Evolutionary conservation across 2,113 vertebrate genomes (phyloP).

Genomic region (Psilopsiagon aymara): DNA sequence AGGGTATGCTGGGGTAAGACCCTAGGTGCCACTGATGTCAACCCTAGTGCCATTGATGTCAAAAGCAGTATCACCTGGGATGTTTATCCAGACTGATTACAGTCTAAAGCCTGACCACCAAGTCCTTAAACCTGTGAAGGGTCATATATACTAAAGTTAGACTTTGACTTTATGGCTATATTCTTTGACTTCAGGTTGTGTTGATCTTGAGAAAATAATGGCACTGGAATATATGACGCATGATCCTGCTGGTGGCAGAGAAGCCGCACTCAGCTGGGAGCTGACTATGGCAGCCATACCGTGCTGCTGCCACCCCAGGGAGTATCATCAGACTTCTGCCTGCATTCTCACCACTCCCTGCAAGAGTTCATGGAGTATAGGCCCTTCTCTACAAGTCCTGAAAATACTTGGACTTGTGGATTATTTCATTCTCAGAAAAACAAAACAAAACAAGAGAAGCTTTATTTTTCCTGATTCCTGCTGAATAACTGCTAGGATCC

Average conservation of each 20-base stretch:
- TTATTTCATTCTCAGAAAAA: background rate
- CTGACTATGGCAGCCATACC: background rate
- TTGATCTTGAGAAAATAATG: background rate
- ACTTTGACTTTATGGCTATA: background rate
- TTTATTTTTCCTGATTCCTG: background rate
- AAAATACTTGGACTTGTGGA: background rate
- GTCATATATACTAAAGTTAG: background rate
- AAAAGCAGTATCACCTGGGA: background rate
- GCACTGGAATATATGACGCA: background rate
- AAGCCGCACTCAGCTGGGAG: fast-evolving
- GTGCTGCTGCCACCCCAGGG: background rate
- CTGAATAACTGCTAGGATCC: background rate
- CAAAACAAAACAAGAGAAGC: background rate
- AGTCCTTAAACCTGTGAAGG: background rate
- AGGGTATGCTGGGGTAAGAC: background rate
- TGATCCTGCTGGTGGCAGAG: background rate
- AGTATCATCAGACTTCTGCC: background rate
- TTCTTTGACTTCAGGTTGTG: background rate
- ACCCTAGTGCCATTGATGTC: background rate
- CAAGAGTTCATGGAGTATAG: background rate
- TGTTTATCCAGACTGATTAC: background rate
- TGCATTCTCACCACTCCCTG: background rate
- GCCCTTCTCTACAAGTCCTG: background rate
- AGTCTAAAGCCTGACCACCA: background rate
- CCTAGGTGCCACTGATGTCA: background rate